Evolutionary conservation across 2,113 vertebrate genomes (phyloP), one percentile per base, ranked within the genome.

Genomic region (Heterocephalus glaber): DNA sequence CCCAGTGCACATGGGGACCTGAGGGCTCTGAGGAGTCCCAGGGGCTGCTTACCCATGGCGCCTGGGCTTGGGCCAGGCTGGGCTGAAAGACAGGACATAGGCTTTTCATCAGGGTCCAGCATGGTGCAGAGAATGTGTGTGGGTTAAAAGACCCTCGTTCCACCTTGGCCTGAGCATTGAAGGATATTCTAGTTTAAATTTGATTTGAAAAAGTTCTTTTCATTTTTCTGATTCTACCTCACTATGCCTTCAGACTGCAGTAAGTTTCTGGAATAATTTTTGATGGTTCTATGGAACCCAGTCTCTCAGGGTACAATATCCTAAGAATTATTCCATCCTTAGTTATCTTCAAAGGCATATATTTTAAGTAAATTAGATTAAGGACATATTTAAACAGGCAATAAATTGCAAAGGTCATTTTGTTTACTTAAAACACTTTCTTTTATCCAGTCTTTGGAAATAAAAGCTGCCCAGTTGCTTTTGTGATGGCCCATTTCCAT

Each of bases 211-310:
- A 92, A 35, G 2, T 77, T 77, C 5, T 33, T 26, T 90, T 2
- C n/a, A 16, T 86, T 91, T 92, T 95, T 77, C 80, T 86, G 60
- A 44, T 88, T 87, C 33, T 61, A 60, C 56, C 6, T 94, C 90
- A 95, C 22, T 66, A 38, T 24, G 1, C 38, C 74, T 92, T 80
- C 16, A 81, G 82, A 74, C 28, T 70, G 7, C 28, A 92, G 0
- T 76, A 61, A 58, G 44, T 28, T 76, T 87, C 12, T 87, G 30
- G 74, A 89, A 87, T 94, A n/a, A 44, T 66, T 81, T 92, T 79
- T 93, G 11, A 61, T 80, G 28, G 89, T 90, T 90, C 20, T 24
- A 7, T 49, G 47, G 5, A 63, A 52, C 30, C 86, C 61, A 90
- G 19, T 95, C 41, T 95, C 68, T 83, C 38, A 47, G 52, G 58